These are phyloP conservation scores for Pasiphila rectangulata DNA, from an alignment of 2,888 invertebrate species.

Conservation along the genomic window DNA sequence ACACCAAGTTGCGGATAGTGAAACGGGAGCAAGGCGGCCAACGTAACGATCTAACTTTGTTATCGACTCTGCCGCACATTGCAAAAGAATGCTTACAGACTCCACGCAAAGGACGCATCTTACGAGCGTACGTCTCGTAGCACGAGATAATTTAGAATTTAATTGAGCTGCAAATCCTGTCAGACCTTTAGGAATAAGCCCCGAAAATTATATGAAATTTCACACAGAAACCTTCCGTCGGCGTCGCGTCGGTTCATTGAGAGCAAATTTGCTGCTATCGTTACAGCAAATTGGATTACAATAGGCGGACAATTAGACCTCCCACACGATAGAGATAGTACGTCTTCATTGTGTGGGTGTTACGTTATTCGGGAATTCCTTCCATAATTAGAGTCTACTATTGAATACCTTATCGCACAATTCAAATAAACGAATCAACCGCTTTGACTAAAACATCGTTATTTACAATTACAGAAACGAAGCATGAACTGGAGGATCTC, in stretches of 20 bases:
- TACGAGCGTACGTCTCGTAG: too few relatives aligned
- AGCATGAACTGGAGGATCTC: conserved; percentile 99
- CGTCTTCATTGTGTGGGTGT: conserved; percentile 37
- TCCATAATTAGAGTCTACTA: conserved; percentile 29
- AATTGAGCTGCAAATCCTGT: conserved; percentile 15
- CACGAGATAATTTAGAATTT: conserved; percentile 14
- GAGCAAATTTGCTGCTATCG: conserved; percentile 35
- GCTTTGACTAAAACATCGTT: conserved; percentile 13
- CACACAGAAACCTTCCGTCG: conserved; percentile 24
- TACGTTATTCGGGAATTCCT: conserved; percentile 32
- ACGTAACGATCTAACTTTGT: conserved; percentile 33
- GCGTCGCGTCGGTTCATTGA: conserved; percentile 26
- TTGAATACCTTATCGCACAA: conserved; percentile 27
- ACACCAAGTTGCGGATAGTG: conserved; percentile 14
- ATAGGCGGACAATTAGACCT: conserved; percentile 41
- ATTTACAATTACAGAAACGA: conserved; percentile 91
- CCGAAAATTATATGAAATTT: conserved; percentile 22
- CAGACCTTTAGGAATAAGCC: conserved; percentile 19
- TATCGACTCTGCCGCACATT: conserved; percentile 31
- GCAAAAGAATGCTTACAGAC: conserved; percentile 10
- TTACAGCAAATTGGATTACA: conserved; percentile 46
- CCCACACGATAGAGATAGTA: conserved; percentile 39
- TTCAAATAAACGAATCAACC: conserved; percentile 8
- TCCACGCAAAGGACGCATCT: too few relatives aligned
- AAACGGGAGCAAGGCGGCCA: conserved; percentile 9